Percentiles rank a stretch among this genome's conserved stretches.
Conservation (phyloP, 2,797 vertebrate species). For the Poeciliopsis paucimaculata region DNA sequence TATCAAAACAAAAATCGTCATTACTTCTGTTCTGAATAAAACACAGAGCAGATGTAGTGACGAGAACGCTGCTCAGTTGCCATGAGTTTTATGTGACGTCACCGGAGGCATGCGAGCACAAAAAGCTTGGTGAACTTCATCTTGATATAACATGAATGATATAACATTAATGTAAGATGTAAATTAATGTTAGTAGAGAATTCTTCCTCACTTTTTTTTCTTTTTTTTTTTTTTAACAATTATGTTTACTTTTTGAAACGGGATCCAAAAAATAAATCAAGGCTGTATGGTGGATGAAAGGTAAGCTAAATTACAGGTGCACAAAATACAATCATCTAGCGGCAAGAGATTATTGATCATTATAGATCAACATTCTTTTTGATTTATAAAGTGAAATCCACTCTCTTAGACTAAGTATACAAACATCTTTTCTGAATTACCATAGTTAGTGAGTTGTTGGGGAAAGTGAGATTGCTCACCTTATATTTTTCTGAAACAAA, state of each 20-base stretch:
- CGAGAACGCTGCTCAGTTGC: background rate
- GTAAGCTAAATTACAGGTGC: background rate
- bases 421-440: background rate
- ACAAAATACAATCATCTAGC: background rate
- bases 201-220: too few species aligned
- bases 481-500: background rate
- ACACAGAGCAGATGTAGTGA: too few species aligned
- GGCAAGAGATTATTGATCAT: background rate
- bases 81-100: background rate
- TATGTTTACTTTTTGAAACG: too few species aligned
- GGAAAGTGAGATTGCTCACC: background rate
- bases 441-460: background rate
- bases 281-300: background rate
- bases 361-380: background rate
- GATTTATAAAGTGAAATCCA: background rate
- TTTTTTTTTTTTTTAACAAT: too few species aligned
- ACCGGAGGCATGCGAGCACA: background rate
- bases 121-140: background rate
- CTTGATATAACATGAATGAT: background rate
- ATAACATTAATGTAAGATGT: too few species aligned
- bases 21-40: too few species aligned
- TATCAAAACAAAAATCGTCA: background rate
- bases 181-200: too few species aligned
- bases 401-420: background rate
- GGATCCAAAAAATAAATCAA: background rate